Evolutionary conservation across 2,797 vertebrate species (phyloP).

Genomic region (Glossophaga mutica): DNA sequence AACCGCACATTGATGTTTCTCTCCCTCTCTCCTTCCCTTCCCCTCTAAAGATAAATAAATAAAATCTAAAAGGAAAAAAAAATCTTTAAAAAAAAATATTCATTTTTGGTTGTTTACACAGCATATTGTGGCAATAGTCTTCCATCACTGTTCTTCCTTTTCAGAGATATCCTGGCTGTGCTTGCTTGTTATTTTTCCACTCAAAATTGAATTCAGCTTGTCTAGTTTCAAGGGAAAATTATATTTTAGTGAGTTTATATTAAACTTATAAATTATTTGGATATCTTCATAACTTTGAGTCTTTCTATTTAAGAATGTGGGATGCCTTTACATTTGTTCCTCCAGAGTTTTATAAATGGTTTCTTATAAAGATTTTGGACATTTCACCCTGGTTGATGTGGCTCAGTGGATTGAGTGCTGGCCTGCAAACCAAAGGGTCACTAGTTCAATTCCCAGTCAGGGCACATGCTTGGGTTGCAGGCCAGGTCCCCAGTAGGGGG

Average conservation of each 20-base stretch:
- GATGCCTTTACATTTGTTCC: not conserved
- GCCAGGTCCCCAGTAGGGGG: no score
- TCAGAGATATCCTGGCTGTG: conserved; percentile 9
- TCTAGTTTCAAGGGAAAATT: not conserved
- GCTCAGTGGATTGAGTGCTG: no score
- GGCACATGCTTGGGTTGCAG: no score
- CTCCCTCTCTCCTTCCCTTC: no score
- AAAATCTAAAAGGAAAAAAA: no score
- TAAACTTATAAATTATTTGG: conserved; percentile 28
- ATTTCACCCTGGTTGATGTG: not conserved
- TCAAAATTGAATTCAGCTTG: conserved; percentile 33
- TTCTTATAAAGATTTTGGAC: conserved; percentile 1
- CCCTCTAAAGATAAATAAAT: no score
- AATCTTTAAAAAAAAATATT: no score
- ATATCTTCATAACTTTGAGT: conserved; percentile 23
- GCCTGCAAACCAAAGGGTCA: no score
- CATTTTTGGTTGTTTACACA: not conserved
- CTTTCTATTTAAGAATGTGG: not conserved
- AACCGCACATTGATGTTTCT: no score
- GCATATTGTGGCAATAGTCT: not conserved
- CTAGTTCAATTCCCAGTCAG: no score
- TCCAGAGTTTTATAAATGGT: conserved; percentile 17
- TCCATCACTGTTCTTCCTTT: conserved; percentile 24
- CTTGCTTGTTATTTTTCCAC: not conserved
- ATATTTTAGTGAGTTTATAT: not conserved